Percentiles rank a stretch among this genome's conserved stretches.
Evolutionary conservation across 2,113 vertebrate species (phyloP).

Genomic region (Scomber scombrus): DNA sequence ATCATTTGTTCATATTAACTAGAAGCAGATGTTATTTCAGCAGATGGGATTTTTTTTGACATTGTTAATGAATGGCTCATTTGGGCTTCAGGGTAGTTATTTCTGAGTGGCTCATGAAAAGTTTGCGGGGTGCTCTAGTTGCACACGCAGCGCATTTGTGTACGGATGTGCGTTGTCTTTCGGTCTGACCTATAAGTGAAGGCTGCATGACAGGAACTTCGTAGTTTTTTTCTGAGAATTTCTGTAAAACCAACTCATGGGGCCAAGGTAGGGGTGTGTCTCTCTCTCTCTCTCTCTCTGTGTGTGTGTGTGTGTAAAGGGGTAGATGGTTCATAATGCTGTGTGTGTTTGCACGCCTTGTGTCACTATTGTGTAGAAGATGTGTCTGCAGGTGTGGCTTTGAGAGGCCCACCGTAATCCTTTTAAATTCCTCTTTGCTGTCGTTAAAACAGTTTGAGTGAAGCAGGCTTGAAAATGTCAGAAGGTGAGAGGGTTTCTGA

Average conservation of each 20-base stretch:
- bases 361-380: slow-evolving; percentile 62
- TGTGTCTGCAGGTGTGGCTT: slow-evolving; percentile 64
- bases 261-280: slow-evolving; percentile 38
- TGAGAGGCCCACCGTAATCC: slow-evolving; percentile 44
- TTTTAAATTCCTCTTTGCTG: slow-evolving; percentile 33
- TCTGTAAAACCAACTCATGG: slow-evolving; percentile 52
- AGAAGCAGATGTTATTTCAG: slow-evolving; percentile 9
- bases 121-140: slow-evolving; percentile 11
- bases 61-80: not conserved
- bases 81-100: not conserved
- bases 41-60: slow-evolving; percentile 1
- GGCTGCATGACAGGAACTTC: slow-evolving; percentile 58
- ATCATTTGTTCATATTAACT: slow-evolving; percentile 19
- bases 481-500: not conserved
- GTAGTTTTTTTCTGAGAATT: slow-evolving; percentile 65
- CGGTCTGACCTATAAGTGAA: slow-evolving; percentile 29
- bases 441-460: slow-evolving; percentile 12
- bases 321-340: slow-evolving; percentile 38
- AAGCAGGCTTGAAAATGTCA: slow-evolving; percentile 12
- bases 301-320: slow-evolving; percentile 9
- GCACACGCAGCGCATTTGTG: not conserved
- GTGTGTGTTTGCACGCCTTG: slow-evolving; percentile 54
- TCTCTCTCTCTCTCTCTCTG: slow-evolving; percentile 31
- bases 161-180: not conserved
- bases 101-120: slow-evolving; percentile 16